A percentile compares a stretch with the other conserved stretches of the same genome.
Evolutionary conservation across 1,140 invertebrate species (phyloP).

Genomic region (Bathynomus jamesi): DNA sequence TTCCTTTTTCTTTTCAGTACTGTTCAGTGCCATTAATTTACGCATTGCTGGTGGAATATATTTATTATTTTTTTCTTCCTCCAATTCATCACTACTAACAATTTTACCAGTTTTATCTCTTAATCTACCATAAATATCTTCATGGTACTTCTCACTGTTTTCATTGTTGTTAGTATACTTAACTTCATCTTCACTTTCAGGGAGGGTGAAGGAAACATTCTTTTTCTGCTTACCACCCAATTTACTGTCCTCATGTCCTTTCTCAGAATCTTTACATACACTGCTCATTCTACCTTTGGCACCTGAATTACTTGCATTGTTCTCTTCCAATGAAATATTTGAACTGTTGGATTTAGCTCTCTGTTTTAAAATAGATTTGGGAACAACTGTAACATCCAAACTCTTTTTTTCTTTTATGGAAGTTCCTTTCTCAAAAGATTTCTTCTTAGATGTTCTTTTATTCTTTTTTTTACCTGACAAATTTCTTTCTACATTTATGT

Average conservation of each 20-base stretch:
- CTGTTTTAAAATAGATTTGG: too few relatives aligned
- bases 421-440: too few relatives aligned
- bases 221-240: not conserved
- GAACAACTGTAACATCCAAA: too few relatives aligned
- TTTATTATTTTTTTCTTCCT: conserved; percentile 46
- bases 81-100: conserved; percentile 1
- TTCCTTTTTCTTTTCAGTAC: conserved; percentile 51
- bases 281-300: too few relatives aligned
- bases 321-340: too few relatives aligned
- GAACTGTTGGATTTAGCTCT: too few relatives aligned
- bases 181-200: not conserved
- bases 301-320: too few relatives aligned
- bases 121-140: conserved; percentile 25
- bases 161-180: not conserved
- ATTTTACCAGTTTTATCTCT: conserved; percentile 13
- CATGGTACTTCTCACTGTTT: conserved; percentile 1
- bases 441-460: too few relatives aligned
- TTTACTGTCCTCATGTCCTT: not conserved
- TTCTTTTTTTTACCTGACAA: too few relatives aligned
- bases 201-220: not conserved
- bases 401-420: too few relatives aligned
- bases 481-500: too few relatives aligned
- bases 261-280: too few relatives aligned
- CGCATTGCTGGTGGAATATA: conserved; percentile 78
- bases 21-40: conserved; percentile 44